Percentiles rank a stretch among this genome's conserved stretches.
These are phyloP conservation scores for Melitaea athalia DNA, from an alignment of 2,888 invertebrate species.

Conservation along the genomic window DNA sequence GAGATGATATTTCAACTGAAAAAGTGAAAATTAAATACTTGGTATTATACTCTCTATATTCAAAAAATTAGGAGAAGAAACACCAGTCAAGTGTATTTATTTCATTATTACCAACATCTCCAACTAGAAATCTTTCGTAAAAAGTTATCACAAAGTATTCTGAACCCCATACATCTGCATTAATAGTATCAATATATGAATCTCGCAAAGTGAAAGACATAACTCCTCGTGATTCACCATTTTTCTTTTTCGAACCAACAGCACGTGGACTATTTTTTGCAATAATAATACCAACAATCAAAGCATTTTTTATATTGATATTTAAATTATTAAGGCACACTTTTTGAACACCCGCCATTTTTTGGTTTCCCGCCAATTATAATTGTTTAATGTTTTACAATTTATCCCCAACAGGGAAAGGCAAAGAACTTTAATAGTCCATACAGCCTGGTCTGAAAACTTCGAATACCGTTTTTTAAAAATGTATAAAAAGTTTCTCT, in stretches of 20 bases:
- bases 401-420: no score
- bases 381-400: no score
- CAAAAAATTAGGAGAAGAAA: neutral
- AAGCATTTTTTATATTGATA: slow-evolving; percentile 67
- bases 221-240: slow-evolving; percentile 84
- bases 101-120: slow-evolving; percentile 84
- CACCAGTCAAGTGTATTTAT: slow-evolving; percentile 32
- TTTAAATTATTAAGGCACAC: slow-evolving; percentile 68
- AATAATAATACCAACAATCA: slow-evolving; percentile 83
- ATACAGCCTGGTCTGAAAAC: no score
- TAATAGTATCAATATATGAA: slow-evolving; percentile 86
- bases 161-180: slow-evolving; percentile 89
- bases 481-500: no score
- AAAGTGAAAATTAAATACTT: slow-evolving; percentile 33
- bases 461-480: no score
- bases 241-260: slow-evolving; percentile 76
- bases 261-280: slow-evolving; percentile 84
- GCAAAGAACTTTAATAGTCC: no score
- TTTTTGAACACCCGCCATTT: slow-evolving; percentile 76
- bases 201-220: slow-evolving; percentile 90
- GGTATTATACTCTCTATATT: neutral
- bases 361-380: neutral
- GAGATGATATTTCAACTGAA: slow-evolving; percentile 86
- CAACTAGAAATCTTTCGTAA: slow-evolving; percentile 84
- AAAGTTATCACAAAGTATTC: slow-evolving; percentile 83